Evolutionary conservation across 2,113 vertebrate genomes (phyloP), one percentile per base, ranked within the genome.

Genomic region (Myiozetetes cayanensis): DNA sequence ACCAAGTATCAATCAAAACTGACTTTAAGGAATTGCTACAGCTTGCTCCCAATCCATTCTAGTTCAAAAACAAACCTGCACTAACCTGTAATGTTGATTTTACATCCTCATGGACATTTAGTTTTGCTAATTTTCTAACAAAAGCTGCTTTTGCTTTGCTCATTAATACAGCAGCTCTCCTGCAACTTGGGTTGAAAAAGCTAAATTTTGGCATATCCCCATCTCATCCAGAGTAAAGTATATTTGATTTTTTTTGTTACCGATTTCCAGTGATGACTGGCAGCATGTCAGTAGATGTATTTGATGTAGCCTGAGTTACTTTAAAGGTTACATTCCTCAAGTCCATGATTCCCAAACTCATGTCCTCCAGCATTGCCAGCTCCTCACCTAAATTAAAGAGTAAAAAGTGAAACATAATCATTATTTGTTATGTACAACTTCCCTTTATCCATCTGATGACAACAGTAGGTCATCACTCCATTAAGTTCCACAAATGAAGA

Each of bases 271-370:
- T 99, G 98, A 99, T 99, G 95, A 99, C 99, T 0, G 99, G 99
- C 93, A 99, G 96, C 99, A 99, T 99, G 97, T 99, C 99, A n/a
- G 98, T 96, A 23, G 98, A 98, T 2, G 98, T 97, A 73, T 86
- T 98, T 22, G 99, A 98, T 13, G 97, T 96, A 47, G 99, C 99
- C 98, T 99, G 99, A 19, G 99, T 99, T 94, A 99, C 99, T 98
- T 99, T 98, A 87, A 99, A 99, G 44, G 99, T 99, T 95, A 99
- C 99, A 30, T 99, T 99, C 53, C 99, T 98, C 78, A 99, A 97
- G 96, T 99, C 99, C 99, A 99, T 99, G 96, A 99, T 98, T 46
- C 99, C 99, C 41, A 99, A 97, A 87, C 98, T 99, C 99, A 99
- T 99, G 97, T 99, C 99, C 97, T 99, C 99, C 92, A 99, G 96